phyloP scores from a whole-genome alignment of 2,113 vertebrate genomes.

The Pteronura brasiliensis region DNA sequence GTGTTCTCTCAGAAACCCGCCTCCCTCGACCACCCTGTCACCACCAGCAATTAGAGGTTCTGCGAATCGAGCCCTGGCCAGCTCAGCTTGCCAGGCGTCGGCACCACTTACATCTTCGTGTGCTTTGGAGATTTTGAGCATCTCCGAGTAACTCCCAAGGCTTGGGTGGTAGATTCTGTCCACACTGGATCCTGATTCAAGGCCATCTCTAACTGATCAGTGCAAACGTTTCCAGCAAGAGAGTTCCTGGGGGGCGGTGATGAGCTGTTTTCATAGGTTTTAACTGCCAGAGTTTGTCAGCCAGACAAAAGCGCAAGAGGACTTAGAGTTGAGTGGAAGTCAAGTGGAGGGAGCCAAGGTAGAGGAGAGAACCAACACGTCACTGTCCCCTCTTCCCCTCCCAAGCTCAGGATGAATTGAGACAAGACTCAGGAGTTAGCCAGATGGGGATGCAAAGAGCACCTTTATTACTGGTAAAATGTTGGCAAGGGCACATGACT shows the following conservation, averaged over 20 bases:
- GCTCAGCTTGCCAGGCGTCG: slow-evolving; percentile 26
- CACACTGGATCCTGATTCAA: slow-evolving; percentile 37
- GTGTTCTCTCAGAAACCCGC: neutral
- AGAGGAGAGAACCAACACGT: neutral
- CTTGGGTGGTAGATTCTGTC: slow-evolving; percentile 13
- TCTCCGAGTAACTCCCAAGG: slow-evolving; percentile 53
- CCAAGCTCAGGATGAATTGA: neutral
- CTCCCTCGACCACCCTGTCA: neutral
- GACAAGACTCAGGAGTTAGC: neutral
- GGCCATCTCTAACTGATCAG: slow-evolving; percentile 8
- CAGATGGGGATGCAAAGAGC: neutral
- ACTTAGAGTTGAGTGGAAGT: neutral
- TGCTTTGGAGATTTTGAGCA: slow-evolving; percentile 48
- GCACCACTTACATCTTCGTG: neutral
- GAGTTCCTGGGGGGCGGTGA: slow-evolving; percentile 6
- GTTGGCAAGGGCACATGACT: neutral
- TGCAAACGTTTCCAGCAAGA: slow-evolving; percentile 29
- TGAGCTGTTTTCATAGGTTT: neutral
- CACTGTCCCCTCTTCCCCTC: neutral
- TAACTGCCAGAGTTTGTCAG: neutral
- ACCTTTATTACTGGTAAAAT: neutral
- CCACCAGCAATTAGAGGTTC: neutral
- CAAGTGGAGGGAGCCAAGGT: neutral
- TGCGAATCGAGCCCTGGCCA: neutral
- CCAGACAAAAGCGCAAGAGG: neutral